Conservation (phyloP, 2,113 vertebrate species). For the Proterorhinus semilunaris region DNA sequence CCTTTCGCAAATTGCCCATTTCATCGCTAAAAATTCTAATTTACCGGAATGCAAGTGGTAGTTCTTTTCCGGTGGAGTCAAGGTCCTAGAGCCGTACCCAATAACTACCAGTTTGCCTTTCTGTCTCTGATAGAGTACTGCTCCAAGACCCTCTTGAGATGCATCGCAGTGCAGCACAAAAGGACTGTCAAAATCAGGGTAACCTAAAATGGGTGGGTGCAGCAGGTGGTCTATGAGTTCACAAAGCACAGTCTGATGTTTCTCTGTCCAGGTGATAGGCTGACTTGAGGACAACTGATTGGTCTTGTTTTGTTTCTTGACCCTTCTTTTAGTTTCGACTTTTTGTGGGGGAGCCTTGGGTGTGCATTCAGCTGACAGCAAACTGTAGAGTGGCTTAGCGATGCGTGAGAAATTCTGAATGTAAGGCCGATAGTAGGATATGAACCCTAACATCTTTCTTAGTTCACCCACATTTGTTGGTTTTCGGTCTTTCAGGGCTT, state of each 20-base stretch:
- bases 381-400: not conserved
- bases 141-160: not conserved
- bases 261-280: no score
- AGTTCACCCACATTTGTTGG: not conserved
- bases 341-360: no score
- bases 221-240: not conserved
- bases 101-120: not conserved
- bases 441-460: not conserved
- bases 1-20: not conserved
- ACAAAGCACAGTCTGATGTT: not conserved
- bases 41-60: not conserved
- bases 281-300: not conserved
- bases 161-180: not conserved
- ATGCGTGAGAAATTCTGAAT: not conserved
- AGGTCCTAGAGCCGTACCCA: not conserved
- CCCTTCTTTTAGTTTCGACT: no score
- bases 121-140: not conserved
- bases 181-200: not conserved
- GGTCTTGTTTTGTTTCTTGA: no score
- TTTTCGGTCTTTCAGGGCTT: not conserved
- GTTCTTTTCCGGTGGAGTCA: not conserved
- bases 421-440: not conserved
- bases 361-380: not conserved
- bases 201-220: not conserved
- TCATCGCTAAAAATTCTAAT: not conserved